These are phyloP conservation scores for Cactoblastis cactorum DNA, from an alignment of 2,888 invertebrate genomes.

Conservation along the genomic window DNA sequence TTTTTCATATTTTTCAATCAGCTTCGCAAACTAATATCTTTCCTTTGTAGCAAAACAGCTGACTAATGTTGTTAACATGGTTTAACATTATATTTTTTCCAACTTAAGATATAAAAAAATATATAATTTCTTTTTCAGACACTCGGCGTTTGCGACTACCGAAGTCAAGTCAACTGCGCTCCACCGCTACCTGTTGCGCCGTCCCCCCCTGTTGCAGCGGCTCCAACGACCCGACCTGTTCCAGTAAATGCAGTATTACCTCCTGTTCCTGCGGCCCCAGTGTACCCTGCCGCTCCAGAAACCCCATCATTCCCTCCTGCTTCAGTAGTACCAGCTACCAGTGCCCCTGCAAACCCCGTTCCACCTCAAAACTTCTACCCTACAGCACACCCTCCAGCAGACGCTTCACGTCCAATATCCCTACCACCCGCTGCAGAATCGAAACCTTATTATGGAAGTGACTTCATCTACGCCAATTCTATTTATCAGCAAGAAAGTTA, in stretches of 20 bases:
- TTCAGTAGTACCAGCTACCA: not conserved
- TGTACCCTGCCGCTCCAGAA: not conserved
- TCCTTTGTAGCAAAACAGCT: too few relatives aligned
- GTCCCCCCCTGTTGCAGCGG: conserved; percentile 4
- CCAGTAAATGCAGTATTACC: conserved; percentile 7
- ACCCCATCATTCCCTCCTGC: not conserved
- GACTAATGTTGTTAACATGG: too few relatives aligned
- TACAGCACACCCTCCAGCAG: not conserved
- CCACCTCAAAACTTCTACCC: not conserved
- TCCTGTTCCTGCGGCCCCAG: not conserved
- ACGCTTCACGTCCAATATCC: not conserved
- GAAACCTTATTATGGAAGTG: not conserved
- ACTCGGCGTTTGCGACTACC: conserved; percentile 82
- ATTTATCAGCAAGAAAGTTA: conserved; percentile 10
- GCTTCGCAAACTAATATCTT: too few relatives aligned
- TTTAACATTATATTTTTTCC: too few relatives aligned
- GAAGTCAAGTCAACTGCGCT: conserved; percentile 78
- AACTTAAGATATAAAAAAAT: too few relatives aligned
- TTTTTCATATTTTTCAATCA: too few relatives aligned
- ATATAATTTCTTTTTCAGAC: conserved; percentile 56
- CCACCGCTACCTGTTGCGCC: conserved; percentile 10
- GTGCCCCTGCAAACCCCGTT: not conserved
- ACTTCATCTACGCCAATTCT: conserved; percentile 6
- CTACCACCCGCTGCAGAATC: not conserved
- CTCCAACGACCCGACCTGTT: conserved; percentile 3